These are phyloP conservation scores for Holcopasites calliopsidis DNA, from an alignment of 1,140 invertebrate genomes.

Conservation along the genomic window DNA sequence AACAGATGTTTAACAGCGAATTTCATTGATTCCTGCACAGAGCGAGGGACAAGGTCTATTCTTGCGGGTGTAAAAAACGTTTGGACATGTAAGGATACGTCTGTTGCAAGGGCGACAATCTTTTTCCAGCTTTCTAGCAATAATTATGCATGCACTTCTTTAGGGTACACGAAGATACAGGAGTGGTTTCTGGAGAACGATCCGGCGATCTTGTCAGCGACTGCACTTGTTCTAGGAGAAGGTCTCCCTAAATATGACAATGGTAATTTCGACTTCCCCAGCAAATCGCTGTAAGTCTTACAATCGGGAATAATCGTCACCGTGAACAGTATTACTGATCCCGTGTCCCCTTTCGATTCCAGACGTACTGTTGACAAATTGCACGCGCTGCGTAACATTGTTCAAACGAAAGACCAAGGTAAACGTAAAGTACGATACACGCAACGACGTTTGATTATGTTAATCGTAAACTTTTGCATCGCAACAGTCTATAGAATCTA, in stretches of 20 bases:
- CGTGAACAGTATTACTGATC: slow-evolving; percentile 4
- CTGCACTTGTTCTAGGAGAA: neutral
- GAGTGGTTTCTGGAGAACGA: slow-evolving; percentile 29
- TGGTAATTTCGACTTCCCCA: slow-evolving; percentile 47
- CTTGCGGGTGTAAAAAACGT: slow-evolving; percentile 49
- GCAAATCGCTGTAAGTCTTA: slow-evolving; percentile 45
- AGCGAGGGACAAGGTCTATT: slow-evolving; percentile 32
- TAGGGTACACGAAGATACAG: slow-evolving; percentile 4
- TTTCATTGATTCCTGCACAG: slow-evolving; percentile 10
- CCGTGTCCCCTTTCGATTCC: slow-evolving; percentile 19
- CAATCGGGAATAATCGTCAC: neutral
- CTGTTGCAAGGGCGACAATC: too few relatives aligned
- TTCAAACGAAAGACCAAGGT: slow-evolving; percentile 11
- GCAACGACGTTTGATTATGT: neutral
- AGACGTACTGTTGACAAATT: slow-evolving; percentile 22
- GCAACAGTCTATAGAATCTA: slow-evolving; percentile 7
- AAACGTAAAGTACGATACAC: neutral
- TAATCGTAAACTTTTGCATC: neutral
- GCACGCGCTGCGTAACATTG: neutral
- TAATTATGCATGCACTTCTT: neutral
- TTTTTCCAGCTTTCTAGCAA: neutral
- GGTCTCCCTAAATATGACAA: slow-evolving; percentile 32
- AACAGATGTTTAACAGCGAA: neutral
- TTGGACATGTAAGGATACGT: slow-evolving; percentile 15
- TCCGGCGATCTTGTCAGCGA: slow-evolving; percentile 13